These are phyloP conservation scores for Netelia virgata DNA, from an alignment of 2,888 invertebrate species.

Conservation along the genomic window DNA sequence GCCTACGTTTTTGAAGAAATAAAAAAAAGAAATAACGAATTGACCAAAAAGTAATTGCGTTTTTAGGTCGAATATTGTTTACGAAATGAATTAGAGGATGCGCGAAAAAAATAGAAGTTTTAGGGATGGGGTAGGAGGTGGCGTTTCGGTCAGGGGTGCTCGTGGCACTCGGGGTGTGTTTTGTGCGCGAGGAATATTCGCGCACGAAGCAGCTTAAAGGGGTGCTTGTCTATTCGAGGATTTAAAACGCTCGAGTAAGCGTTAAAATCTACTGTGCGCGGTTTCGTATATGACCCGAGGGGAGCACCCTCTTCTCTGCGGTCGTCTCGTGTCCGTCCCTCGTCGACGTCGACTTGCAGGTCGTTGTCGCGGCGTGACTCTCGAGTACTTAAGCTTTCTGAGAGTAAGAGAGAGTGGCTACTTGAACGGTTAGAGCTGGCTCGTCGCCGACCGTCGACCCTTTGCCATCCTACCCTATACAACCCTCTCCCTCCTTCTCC, in stretches of 20 bases:
- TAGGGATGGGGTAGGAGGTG: too few relatives aligned
- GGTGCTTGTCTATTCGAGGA: slow-evolving; percentile 74
- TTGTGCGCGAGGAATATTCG: slow-evolving; percentile 16
- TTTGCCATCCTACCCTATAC: slow-evolving; percentile 3
- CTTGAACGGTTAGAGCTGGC: slow-evolving; percentile 52
- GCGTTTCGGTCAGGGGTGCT: too few relatives aligned
- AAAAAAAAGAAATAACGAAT: too few relatives aligned
- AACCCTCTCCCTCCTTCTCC: not conserved
- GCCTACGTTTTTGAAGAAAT: too few relatives aligned
- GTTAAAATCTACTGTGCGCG: slow-evolving; percentile 74
- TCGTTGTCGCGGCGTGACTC: slow-evolving; percentile 60
- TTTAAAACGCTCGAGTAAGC: slow-evolving; percentile 78
- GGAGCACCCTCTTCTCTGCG: slow-evolving; percentile 6
- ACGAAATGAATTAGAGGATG: too few relatives aligned
- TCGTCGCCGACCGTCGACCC: slow-evolving; percentile 45
- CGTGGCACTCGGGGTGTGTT: not conserved
- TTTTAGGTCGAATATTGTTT: too few relatives aligned
- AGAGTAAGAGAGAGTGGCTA: slow-evolving; percentile 66
- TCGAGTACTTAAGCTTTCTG: slow-evolving; percentile 61
- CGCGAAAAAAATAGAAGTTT: too few relatives aligned
- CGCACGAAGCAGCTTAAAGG: slow-evolving; percentile 66
- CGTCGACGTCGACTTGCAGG: slow-evolving; percentile 38
- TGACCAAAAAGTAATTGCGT: too few relatives aligned
- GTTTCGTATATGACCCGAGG: slow-evolving; percentile 67
- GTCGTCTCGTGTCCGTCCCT: slow-evolving; percentile 3